These are phyloP conservation scores for Drosophila longiperda DNA, from an alignment of 2,888 invertebrate species.

Conservation along the genomic window DNA sequence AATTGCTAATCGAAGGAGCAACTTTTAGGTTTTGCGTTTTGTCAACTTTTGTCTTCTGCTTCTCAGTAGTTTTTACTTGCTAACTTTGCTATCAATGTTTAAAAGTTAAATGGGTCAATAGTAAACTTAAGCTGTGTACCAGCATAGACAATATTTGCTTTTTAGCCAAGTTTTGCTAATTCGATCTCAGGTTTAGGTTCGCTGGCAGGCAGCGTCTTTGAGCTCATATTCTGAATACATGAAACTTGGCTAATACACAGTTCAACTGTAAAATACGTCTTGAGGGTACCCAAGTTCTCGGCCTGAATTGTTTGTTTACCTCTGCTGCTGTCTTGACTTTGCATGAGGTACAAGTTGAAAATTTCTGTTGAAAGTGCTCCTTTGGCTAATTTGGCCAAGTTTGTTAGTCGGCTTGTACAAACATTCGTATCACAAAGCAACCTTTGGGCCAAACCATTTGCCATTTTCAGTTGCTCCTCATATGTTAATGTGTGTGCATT, in stretches of 20 bases:
- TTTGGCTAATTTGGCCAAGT: conserved; percentile 66
- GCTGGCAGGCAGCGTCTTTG: not conserved
- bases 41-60: not conserved
- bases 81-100: not conserved
- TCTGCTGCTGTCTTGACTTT: conserved; percentile 27
- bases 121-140: not conserved
- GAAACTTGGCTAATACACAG: conserved; percentile 36
- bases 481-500: conserved; percentile 72
- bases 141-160: conserved; percentile 1
- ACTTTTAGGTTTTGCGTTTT: not conserved
- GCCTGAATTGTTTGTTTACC: conserved; percentile 44
- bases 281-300: conserved; percentile 37
- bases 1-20: not conserved
- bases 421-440: conserved; percentile 28
- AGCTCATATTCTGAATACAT: not conserved
- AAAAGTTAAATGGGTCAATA: conserved; percentile 9
- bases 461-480: conserved; percentile 69
- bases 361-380: conserved; percentile 32
- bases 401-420: conserved; percentile 39
- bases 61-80: not conserved
- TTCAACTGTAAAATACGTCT: conserved; percentile 36
- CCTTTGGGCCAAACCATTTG: conserved; percentile 37
- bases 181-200: conserved; percentile 15
- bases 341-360: conserved; percentile 10
- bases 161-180: not conserved